These are phyloP conservation scores for Ctena decussata DNA, from an alignment of 2,888 invertebrate genomes.

Conservation along the genomic window DNA sequence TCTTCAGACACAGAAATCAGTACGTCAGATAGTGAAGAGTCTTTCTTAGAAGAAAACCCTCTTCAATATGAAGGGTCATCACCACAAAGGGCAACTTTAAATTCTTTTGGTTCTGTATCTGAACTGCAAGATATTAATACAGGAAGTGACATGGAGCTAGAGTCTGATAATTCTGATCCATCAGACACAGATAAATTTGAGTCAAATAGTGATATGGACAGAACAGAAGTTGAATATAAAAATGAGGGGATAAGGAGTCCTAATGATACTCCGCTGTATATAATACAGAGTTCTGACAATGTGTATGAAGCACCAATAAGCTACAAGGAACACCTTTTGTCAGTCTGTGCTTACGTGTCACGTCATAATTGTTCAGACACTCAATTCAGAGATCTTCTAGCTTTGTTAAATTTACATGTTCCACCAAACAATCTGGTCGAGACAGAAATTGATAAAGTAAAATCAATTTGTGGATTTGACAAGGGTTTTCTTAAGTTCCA, in stretches of 20 bases:
- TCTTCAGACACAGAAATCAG: too few relatives aligned
- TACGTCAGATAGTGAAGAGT: too few relatives aligned
- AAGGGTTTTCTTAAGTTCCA: not conserved
- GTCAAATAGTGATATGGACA: not conserved
- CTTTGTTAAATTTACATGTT: not conserved
- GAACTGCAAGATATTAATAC: too few relatives aligned
- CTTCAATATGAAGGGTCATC: too few relatives aligned
- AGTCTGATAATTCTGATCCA: too few relatives aligned
- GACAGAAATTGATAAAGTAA: not conserved
- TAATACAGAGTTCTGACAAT: not conserved
- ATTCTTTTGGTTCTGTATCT: too few relatives aligned
- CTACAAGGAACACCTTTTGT: not conserved
- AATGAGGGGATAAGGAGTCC: not conserved
- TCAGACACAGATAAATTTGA: not conserved
- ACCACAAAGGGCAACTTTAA: too few relatives aligned
- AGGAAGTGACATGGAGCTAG: too few relatives aligned
- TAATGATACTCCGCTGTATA: not conserved
- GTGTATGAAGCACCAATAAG: not conserved
- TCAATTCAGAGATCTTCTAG: not conserved
- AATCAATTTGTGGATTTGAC: not conserved
- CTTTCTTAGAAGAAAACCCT: too few relatives aligned
- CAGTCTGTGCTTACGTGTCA: not conserved
- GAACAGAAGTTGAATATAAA: not conserved
- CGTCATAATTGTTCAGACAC: not conserved
- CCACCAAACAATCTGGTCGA: not conserved